Evolutionary conservation across 2,888 invertebrate species (phyloP), one percentile per base, ranked within the genome.

Genomic region (Graphium colonna): DNA sequence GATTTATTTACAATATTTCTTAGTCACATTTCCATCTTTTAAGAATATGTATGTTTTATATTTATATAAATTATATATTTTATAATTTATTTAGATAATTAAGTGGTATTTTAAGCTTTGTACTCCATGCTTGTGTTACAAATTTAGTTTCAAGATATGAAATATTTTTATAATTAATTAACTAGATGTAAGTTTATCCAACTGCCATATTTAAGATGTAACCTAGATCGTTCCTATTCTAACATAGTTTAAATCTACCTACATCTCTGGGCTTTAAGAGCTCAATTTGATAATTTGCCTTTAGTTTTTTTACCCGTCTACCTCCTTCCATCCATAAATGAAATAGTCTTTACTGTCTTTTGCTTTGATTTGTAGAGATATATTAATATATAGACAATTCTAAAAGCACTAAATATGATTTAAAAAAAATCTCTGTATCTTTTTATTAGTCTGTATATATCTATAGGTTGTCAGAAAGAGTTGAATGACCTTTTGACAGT

Each of bases 161-260:
- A 36, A 42, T 47, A 38, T 47, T 47, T 17, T 39, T 45, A 33
- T 50, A 50, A 15, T 10, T 48, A 43, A 18, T 43, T 41, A 15
- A 18, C 9, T 52, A 42, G 18, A 7, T 15, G 33, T 45, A 53
- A 54, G 44, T 18, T 12, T 9, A 33, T 15, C 15, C 9, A 39
- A 53, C 53, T 53, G 53, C 53, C 48, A 49, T 53, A 44, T n/a
- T 18, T 53, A 49, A 53, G 53, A 33, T 44, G 42, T 38, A 42
- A 42, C 38, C 13, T 52, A 47, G 13, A 28, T 8, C 47, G 38
- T 53, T 48, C 43, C 44, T 48, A 42, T 15, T 48, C 9, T 5
- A 13, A 42, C 18, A 33, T 33, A 33, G 33, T 9, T 33, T 10
- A 2, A 33, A n/a, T n/a, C n/a, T n/a, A n/a, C n/a, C n/a, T n/a